Conservation (phyloP, 2,888 invertebrate genomes). For the Andrena hattorfiana region DNA sequence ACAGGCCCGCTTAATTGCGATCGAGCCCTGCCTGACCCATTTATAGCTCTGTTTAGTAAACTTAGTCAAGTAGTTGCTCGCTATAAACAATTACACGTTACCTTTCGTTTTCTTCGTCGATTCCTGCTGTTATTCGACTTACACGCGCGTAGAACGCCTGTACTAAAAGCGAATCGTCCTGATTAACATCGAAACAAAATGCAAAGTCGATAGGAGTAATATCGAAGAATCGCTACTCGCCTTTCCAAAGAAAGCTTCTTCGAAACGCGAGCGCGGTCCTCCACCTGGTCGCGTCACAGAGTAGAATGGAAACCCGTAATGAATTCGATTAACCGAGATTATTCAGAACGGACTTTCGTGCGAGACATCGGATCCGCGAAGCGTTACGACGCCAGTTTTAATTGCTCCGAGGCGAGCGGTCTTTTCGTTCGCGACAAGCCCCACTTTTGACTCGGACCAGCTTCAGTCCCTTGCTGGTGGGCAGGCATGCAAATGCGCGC, state of each 20-base stretch:
- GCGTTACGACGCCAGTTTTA: constrained; percentile 9
- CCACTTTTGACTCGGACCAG: background rate
- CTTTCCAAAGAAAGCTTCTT: background rate
- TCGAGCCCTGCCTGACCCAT: background rate
- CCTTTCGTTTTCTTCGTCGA: too few relatives aligned
- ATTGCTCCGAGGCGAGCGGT: background rate
- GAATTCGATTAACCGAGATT: constrained; percentile 47
- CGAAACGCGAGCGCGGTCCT: background rate
- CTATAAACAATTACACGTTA: background rate
- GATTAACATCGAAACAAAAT: background rate
- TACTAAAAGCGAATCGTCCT: too few relatives aligned
- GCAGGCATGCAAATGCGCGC: background rate
- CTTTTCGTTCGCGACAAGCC: background rate
- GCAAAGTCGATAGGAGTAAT: background rate
- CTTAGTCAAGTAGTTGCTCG: background rate
- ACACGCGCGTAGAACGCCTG: too few relatives aligned
- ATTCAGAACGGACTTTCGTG: constrained; percentile 28
- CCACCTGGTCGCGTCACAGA: constrained; percentile 18
- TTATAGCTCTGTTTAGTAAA: background rate
- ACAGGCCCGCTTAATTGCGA: background rate
- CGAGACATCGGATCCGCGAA: constrained; percentile 3
- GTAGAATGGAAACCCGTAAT: constrained; percentile 34
- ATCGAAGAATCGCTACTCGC: background rate
- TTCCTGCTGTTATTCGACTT: background rate
- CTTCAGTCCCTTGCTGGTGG: background rate